These are phyloP conservation scores for Himalopsyche anomala DNA, from an alignment of 2,888 invertebrate genomes.

Conservation along the genomic window DNA sequence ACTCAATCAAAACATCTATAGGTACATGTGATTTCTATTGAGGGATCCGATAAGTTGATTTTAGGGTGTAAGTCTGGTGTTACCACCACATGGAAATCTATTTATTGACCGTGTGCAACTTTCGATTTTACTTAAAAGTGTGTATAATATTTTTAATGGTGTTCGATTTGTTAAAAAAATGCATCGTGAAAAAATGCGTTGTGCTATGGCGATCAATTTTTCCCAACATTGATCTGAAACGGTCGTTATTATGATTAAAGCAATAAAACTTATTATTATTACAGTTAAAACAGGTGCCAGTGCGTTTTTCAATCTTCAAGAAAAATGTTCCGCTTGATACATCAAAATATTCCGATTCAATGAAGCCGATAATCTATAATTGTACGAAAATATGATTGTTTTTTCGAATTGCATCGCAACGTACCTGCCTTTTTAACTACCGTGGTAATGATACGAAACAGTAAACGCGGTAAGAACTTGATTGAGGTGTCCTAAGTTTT, in stretches of 20 bases:
- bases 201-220: background rate
- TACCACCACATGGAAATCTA: too few relatives aligned
- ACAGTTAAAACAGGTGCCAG: conserved; percentile 6
- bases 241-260: background rate
- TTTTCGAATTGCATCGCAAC: background rate
- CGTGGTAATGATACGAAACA: background rate
- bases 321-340: conserved; percentile 22
- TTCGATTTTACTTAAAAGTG: too few relatives aligned
- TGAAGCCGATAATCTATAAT: conserved; percentile 26
- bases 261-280: conserved; percentile 18
- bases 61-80: too few relatives aligned
- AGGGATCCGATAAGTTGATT: too few relatives aligned
- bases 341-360: conserved; percentile 37
- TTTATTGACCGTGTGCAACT: too few relatives aligned
- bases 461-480: background rate
- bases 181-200: too few relatives aligned
- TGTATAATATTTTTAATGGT: too few relatives aligned
- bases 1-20: too few relatives aligned
- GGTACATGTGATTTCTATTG: too few relatives aligned
- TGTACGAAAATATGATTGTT: conserved; percentile 25
- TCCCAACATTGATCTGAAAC: background rate
- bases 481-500: background rate
- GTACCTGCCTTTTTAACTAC: background rate
- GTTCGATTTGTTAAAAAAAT: too few relatives aligned
- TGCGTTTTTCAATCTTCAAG: background rate